A percentile compares a stretch with the other conserved stretches of the same genome.
Evolutionary conservation across 1,140 invertebrate species (phyloP).

Genomic region (Polypedilum vanderplanki): DNA sequence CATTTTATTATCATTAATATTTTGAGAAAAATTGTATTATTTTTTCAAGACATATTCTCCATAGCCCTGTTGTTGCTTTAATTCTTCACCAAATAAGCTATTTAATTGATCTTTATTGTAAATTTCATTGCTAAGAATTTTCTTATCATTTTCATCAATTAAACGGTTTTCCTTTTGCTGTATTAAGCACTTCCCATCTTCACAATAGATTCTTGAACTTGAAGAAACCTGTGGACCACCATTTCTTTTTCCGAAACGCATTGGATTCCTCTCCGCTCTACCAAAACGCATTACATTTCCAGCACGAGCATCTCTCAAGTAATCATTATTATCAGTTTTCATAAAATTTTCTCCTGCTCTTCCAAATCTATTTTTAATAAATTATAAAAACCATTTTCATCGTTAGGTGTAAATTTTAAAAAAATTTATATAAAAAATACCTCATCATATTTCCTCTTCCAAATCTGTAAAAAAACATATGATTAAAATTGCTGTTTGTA

Average conservation of each 20-base stretch:
- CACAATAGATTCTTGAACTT: neutral
- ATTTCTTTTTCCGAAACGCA: neutral
- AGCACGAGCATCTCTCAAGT: neutral
- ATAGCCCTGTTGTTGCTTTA: conserved; percentile 6
- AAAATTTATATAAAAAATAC: neutral
- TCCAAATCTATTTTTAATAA: neutral
- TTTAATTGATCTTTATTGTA: neutral
- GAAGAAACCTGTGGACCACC: neutral
- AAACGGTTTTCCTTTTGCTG: neutral
- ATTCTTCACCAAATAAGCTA: neutral
- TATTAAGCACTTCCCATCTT: neutral
- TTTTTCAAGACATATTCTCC: conserved; percentile 1
- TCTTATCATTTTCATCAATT: neutral
- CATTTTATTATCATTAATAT: neutral
- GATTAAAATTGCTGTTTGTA: too few relatives aligned
- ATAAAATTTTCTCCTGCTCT: neutral
- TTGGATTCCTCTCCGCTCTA: neutral
- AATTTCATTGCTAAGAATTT: neutral
- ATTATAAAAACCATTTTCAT: too few relatives aligned
- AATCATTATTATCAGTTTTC: neutral
- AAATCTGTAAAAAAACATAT: neutral
- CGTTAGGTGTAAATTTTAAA: too few relatives aligned
- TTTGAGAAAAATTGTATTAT: neutral
- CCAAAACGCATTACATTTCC: conserved; percentile 29
- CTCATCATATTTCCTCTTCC: conserved; percentile 28